Base-by-base conservation (phyloP, 2,888 invertebrate genomes). In the Apamea anceps region DNA sequence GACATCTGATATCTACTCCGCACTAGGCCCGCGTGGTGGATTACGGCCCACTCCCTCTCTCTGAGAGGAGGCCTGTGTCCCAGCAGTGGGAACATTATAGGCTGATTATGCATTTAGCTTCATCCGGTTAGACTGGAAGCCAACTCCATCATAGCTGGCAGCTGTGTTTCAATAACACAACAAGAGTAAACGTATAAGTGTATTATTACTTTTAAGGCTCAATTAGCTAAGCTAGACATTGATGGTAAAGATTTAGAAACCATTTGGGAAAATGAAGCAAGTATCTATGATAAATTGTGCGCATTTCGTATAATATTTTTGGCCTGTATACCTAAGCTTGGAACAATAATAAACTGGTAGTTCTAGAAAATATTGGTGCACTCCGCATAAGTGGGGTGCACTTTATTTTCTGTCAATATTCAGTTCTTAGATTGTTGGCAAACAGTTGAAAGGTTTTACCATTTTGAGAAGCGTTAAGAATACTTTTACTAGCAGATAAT, bases 361-460 rank as follows among this genome's bases (percentile, higher is more conserved):
- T 80, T 48, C 54, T 18, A 45, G 54, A 80, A 74, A 74, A 68
- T 68, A 81, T 74, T 68, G 15, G 71, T 10, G 66, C 75, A 85
- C 65, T 67, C 65, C 62, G 45, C 63, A 68, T 32, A 51, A 80
- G 73, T 62, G 72, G 63, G 32, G 70, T 67, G 82, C 37, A 37
- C 37, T 37, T 37, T 68, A 75, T 68, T 68, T 82, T 68, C 18
- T 25, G 54, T 67, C 66, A 77, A 71, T 77, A 72, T 77, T 83
- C 28, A 62, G 62, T 60, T 72, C 37, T 57, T 48, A 82, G 28
- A 75, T 82, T 57, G 67, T 28, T 54, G 28, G 60, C 21, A 62
- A 68, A 62, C n/a, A 45, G 67, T 72, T 60, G 25, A 51, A 73
- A 60, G 65, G 13, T 63, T 54, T 62, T 42, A 51, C 21, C 21